phyloP scores from a whole-genome alignment of 2,797 vertebrate genomes.

The Galaxias olidus region DNA sequence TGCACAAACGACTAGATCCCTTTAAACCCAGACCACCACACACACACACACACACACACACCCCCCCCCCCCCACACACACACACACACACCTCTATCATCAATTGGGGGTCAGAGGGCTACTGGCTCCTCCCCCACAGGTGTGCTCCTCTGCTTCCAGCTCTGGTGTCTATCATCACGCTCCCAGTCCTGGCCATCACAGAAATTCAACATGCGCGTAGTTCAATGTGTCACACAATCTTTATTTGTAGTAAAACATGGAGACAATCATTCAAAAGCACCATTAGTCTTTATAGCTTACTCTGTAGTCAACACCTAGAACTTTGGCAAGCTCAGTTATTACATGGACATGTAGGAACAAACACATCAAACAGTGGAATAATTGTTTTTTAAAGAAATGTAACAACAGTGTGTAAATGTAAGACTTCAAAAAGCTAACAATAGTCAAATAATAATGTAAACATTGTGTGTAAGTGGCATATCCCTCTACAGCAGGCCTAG shows the following conservation, averaged over 20 bases:
- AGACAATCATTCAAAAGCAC: constrained; percentile 49
- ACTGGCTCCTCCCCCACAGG: constrained; percentile 63
- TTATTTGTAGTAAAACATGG: constrained; percentile 56
- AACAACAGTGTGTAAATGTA: constrained; percentile 3
- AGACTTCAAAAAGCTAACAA: neutral
- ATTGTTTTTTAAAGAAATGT: constrained; percentile 37
- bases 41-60: constrained; percentile 33
- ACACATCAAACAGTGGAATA: constrained; percentile 16
- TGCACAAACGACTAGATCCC: constrained; percentile 28
- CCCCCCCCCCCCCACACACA: constrained; percentile 16
- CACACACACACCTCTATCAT: constrained; percentile 51
- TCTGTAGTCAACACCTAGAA: neutral
- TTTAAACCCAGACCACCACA: constrained; percentile 23
- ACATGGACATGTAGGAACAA: constrained; percentile 14
- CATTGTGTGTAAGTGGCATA: neutral
- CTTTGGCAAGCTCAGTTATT: neutral
- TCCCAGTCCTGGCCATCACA: constrained; percentile 21
- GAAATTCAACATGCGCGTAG: constrained; percentile 46
- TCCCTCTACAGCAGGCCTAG: neutral
- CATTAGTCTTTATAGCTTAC: constrained; percentile 15
- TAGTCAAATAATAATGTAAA: constrained; percentile 19
- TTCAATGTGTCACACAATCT: constrained; percentile 53
- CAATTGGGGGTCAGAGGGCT: constrained; percentile 66
- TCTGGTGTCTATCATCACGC: constrained; percentile 42
- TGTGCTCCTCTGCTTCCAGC: constrained; percentile 52